phyloP scores from a whole-genome alignment of 2,888 invertebrate genomes.

The Metellina segmentata region DNA sequence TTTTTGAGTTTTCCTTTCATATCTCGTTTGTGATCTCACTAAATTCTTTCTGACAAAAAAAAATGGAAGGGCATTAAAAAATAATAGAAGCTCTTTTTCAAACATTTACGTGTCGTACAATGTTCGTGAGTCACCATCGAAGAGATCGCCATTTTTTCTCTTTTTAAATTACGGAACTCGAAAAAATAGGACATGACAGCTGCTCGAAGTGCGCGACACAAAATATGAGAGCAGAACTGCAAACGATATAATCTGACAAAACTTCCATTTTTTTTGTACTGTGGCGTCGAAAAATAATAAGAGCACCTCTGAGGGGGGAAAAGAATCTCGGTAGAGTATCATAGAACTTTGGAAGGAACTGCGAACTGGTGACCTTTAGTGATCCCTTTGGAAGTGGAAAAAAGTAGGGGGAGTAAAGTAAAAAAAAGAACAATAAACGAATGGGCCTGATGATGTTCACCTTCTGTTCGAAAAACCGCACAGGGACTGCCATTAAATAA shows the following conservation, averaged over 20 bases:
- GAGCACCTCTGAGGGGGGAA: not conserved
- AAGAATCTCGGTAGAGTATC: conserved; percentile 26
- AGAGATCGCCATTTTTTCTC: not conserved
- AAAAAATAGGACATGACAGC: conserved; percentile 26
- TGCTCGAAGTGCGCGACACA: conserved; percentile 41
- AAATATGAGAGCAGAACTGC: conserved; percentile 28
- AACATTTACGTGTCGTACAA: not conserved
- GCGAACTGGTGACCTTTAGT: not conserved
- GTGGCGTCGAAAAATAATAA: conserved; percentile 25
- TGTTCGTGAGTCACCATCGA: conserved; percentile 5
- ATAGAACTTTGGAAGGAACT: not conserved
- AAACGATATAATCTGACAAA: conserved; percentile 43
- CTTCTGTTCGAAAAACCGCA: not conserved
- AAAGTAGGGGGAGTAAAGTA: not conserved
- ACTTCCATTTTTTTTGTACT: conserved; percentile 15
- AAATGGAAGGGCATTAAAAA: no score
- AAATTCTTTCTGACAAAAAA: no score
- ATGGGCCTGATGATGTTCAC: not conserved
- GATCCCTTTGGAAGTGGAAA: not conserved
- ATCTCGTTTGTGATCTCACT: no score
- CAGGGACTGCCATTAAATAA: not conserved
- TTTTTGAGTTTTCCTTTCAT: no score
- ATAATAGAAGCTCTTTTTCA: not conserved
- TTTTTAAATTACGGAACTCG: not conserved
- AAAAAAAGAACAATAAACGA: not conserved